These are phyloP conservation scores for Brevimyrus niger DNA, from an alignment of 2,113 vertebrate species.

Conservation along the genomic window DNA sequence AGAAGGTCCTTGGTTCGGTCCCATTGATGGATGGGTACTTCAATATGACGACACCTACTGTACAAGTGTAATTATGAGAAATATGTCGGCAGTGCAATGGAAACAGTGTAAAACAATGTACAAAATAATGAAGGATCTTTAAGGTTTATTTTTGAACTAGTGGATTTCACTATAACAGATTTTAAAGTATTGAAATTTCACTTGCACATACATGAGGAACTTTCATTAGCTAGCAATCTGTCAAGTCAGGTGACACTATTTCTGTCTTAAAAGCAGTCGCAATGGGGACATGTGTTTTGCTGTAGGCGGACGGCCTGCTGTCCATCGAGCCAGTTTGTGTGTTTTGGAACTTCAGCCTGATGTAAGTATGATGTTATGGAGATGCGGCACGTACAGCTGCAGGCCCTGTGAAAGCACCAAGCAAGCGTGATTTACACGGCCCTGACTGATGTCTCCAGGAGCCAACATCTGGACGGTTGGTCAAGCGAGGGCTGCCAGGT, in stretches of 20 bases:
- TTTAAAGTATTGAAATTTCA: neutral
- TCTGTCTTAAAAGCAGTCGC: neutral
- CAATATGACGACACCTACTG: neutral
- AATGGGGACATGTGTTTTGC: slow-evolving; percentile 31
- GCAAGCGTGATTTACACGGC: slow-evolving; percentile 1
- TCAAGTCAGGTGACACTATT: neutral
- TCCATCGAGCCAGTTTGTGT: slow-evolving; percentile 50
- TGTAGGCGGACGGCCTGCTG: slow-evolving; percentile 49
- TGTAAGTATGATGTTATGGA: slow-evolving; percentile 50
- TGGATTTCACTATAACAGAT: neutral
- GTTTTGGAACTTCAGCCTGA: slow-evolving; percentile 64
- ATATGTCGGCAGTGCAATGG: neutral
- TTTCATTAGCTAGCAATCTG: neutral
- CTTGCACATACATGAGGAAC: neutral
- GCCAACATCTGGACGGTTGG: slow-evolving; percentile 47
- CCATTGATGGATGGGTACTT: neutral
- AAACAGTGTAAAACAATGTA: neutral
- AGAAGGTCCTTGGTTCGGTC: too few relatives aligned
- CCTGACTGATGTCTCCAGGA: slow-evolving; percentile 33
- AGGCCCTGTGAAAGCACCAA: neutral
- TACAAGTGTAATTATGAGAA: neutral
- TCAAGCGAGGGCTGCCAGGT: slow-evolving; percentile 61
- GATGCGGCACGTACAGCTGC: neutral
- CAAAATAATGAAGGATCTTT: neutral
- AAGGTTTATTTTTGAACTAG: neutral